Conservation (phyloP, 2,113 vertebrate species). For the Trogon melanurus region DNA sequence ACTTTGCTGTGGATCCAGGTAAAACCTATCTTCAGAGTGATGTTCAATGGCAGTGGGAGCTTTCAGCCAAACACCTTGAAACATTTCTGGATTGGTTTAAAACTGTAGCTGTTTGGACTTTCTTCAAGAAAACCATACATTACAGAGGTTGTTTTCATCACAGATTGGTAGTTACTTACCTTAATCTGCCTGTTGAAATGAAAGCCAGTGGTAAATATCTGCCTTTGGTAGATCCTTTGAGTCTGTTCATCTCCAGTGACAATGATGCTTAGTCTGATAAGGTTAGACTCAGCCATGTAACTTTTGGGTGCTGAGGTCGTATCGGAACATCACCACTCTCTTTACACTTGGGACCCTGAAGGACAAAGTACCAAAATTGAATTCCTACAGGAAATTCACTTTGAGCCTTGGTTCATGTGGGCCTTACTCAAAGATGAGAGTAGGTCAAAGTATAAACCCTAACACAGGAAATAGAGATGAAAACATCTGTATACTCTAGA, state of each 20-base stretch:
- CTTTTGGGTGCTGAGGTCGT: neutral
- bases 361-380: neutral
- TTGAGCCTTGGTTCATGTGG: neutral
- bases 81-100: neutral
- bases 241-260: neutral
- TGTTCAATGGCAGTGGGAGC: neutral
- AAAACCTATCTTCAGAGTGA: neutral
- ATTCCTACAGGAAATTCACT: neutral
- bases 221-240: neutral
- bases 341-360: neutral
- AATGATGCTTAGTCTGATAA: neutral
- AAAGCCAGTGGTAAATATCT: neutral
- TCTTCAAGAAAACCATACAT: neutral
- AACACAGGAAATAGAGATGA: neutral
- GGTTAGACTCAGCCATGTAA: fast-evolving
- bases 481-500: neutral
- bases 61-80: neutral
- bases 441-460: neutral
- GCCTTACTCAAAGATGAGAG: neutral
- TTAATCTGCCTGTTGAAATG: neutral
- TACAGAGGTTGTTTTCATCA: neutral
- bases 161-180: neutral
- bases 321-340: neutral
- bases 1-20: neutral
- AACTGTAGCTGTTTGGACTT: neutral